Evolutionary conservation across 37 sponge, comb jelly and placozoan species (phyloP).

Genomic region (Diacarnus erythraeanus): DNA sequence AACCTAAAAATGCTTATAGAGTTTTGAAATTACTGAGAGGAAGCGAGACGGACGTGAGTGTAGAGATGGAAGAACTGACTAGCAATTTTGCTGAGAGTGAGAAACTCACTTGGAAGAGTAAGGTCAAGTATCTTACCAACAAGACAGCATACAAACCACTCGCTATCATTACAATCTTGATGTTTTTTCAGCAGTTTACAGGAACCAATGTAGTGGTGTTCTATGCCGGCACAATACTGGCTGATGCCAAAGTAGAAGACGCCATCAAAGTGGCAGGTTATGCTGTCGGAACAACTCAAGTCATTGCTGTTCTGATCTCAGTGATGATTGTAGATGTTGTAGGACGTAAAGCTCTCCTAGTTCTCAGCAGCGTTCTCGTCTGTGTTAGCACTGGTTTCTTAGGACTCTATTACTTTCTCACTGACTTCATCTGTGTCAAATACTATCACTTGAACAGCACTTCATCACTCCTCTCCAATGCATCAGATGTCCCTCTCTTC

Average conservation of each 20-base stretch:
- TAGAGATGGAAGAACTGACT: slow-evolving; percentile 16
- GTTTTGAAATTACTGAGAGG: slow-evolving; percentile 59
- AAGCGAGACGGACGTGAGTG: not conserved
- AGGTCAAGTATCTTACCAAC: not conserved
- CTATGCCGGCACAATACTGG: slow-evolving; percentile 47
- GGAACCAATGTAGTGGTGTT: slow-evolving; percentile 39
- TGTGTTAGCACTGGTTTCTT: slow-evolving; percentile 25
- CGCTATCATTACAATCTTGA: slow-evolving; percentile 2
- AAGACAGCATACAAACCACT: slow-evolving; percentile 1
- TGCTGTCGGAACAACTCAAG: slow-evolving; percentile 18
- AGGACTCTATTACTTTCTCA: slow-evolving; percentile 40
- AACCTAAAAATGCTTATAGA: slow-evolving; percentile 15
- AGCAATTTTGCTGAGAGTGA: not conserved
- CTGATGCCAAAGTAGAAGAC: slow-evolving; percentile 24
- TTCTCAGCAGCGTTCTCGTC: slow-evolving; percentile 34
- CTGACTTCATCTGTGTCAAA: not conserved
- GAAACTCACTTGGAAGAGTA: too few species aligned
- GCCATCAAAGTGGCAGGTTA: slow-evolving; percentile 11
- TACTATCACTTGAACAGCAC: not conserved
- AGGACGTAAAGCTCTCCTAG: slow-evolving; percentile 66
- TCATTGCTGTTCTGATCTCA: slow-evolving; percentile 27
- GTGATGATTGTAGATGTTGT: slow-evolving; percentile 58
- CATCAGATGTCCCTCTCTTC: not conserved
- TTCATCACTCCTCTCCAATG: too few species aligned
- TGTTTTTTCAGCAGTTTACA: slow-evolving; percentile 42